These are phyloP conservation scores for Euplexia lucipara DNA, from an alignment of 2,888 invertebrate species.

Conservation along the genomic window DNA sequence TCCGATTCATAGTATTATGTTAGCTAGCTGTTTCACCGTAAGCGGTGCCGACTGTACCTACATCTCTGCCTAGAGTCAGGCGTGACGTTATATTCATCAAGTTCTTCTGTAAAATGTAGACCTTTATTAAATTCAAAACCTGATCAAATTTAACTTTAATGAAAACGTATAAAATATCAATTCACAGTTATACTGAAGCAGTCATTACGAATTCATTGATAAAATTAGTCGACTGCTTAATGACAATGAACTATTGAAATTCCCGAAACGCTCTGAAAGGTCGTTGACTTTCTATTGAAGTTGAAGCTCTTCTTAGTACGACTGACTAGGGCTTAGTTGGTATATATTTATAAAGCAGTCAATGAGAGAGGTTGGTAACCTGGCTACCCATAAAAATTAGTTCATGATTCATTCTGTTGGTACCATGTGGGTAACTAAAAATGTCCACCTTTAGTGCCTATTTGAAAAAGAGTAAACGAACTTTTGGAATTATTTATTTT, in stretches of 20 bases:
- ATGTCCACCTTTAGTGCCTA: too few species aligned
- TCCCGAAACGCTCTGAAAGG: constrained; percentile 6
- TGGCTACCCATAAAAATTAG: too few species aligned
- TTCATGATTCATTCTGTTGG: too few species aligned
- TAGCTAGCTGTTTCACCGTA: too few species aligned
- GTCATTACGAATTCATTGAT: constrained; percentile 27
- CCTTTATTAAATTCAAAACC: neutral
- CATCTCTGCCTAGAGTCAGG: too few species aligned
- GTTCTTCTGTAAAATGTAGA: neutral
- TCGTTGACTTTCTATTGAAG: constrained; percentile 1
- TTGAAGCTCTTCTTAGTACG: constrained; percentile 21
- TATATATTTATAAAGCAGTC: constrained; percentile 21
- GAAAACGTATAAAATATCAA: constrained; percentile 11
- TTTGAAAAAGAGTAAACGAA: too few species aligned
- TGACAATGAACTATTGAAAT: constrained; percentile 18
- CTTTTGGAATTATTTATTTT: too few species aligned
- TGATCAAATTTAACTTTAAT: neutral
- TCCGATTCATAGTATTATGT: too few species aligned
- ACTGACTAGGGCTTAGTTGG: too few species aligned
- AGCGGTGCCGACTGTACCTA: too few species aligned
- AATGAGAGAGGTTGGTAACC: neutral
- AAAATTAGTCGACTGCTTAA: constrained; percentile 9
- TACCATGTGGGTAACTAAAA: too few species aligned
- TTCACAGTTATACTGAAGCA: constrained; percentile 9
- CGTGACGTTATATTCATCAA: too few species aligned